Percentiles rank a stretch among this genome's conserved stretches.
Conservation (phyloP, 1,140 invertebrate species). For the Sinella curviseta region DNA sequence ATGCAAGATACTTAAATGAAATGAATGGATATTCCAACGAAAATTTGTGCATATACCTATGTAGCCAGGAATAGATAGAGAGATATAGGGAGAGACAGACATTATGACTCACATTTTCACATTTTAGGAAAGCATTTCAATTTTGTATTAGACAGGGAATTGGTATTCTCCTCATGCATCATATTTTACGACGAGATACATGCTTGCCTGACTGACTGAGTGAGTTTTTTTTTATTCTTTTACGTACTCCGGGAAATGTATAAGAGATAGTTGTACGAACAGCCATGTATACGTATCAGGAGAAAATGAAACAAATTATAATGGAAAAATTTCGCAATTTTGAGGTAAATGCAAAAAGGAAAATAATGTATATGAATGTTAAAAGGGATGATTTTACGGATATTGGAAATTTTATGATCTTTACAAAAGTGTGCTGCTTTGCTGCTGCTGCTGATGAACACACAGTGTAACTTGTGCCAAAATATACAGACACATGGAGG, state of each 20-base stretch:
- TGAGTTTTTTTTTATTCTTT: too few relatives aligned
- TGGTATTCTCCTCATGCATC: conserved; percentile 22
- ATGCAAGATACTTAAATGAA: too few relatives aligned
- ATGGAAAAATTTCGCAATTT: conserved; percentile 22
- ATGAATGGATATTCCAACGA: too few relatives aligned
- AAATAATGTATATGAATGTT: not conserved
- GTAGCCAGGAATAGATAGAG: not conserved
- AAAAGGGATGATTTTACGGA: conserved; percentile 12
- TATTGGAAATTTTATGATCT: conserved; percentile 25
- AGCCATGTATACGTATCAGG: not conserved
- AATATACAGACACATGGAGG: too few relatives aligned
- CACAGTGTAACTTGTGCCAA: too few relatives aligned
- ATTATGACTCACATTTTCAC: not conserved
- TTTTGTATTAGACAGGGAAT: conserved; percentile 7
- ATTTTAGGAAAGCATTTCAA: not conserved
- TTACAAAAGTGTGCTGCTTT: not conserved
- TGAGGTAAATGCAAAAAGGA: not conserved
- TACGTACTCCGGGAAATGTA: too few relatives aligned
- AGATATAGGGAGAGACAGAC: not conserved
- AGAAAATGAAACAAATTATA: conserved; percentile 19
- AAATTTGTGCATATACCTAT: too few relatives aligned
- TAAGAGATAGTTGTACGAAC: too few relatives aligned
- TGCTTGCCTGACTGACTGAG: too few relatives aligned
- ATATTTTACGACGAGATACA: conserved; percentile 19
- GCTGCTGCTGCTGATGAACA: too few relatives aligned